Base-by-base conservation (phyloP, 2,888 invertebrate genomes). In the Agonopterix heracliana region DNA sequence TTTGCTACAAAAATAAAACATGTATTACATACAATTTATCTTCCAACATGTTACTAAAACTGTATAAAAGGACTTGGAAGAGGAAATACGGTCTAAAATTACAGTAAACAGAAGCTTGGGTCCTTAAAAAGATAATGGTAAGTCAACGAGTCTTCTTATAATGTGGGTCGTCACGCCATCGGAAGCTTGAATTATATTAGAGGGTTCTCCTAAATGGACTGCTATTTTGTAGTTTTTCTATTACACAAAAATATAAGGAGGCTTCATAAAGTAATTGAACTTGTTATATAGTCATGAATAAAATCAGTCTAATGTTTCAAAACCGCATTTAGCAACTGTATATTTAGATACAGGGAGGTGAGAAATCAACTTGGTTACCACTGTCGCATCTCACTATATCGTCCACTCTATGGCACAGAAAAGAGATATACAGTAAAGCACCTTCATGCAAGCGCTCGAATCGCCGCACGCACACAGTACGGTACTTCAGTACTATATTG, bases 321-420 rank as follows among this genome's bases (percentile, higher is more conserved):
- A 26, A 26, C 26, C 7, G 26, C 26, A 26, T 26, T 26, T 26
- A 26, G 26, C 7, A 26, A 26, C 26, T 26, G 26, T 26, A 26
- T 26, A 7, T 26, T 26, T 26, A 26, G 26, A 26, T 5, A 26
- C 5, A 26, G 26, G 26, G 26, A 26, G 26, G 26, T 26, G 26
- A 26, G 26, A 26, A 26, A 26, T 26, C 0, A 26, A 26, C 26
- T 26, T 26, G 26, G 38, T 38, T 38, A 38, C 38, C 38, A 57
- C 52, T 54, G 61, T 55, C 57, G 53, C 57, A 59, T 61, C 60
- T 55, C 60, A 53, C 60, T 68, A 61, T 70, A 65, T 64, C 34
- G 60, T 51, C 55, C 61, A 56, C 60, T 63, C 64, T 41, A 41
- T 57, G 56, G 61, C 60, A 57, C 61, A 63, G 26, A 26, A 3